These are phyloP conservation scores for Elachura formosa DNA, from an alignment of 2,113 vertebrate genomes.

Conservation along the genomic window DNA sequence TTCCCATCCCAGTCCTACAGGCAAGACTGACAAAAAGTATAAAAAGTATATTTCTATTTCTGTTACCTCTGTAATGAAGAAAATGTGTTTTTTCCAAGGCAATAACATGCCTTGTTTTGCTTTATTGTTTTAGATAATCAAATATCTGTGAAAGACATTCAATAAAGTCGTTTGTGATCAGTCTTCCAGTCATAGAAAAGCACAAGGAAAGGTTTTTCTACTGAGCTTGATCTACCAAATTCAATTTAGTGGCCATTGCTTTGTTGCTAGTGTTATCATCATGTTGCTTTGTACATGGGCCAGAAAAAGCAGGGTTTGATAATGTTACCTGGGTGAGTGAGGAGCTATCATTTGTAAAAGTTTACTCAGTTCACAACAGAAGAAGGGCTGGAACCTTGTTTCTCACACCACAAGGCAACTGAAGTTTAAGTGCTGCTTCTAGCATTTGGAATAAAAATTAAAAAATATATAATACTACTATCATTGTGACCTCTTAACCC, in stretches of 20 bases:
- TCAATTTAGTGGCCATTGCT: not conserved
- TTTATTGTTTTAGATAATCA: slow-evolving; percentile 40
- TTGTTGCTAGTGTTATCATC: not conserved
- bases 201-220: not conserved
- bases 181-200: slow-evolving; percentile 19
- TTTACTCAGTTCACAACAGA: not conserved
- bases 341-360: not conserved
- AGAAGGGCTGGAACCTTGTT: not conserved
- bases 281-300: not conserved
- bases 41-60: not conserved
- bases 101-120: not conserved
- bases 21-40: not conserved
- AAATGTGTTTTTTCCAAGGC: not conserved
- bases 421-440: not conserved
- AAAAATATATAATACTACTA: not conserved
- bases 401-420: not conserved
- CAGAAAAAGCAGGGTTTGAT: not conserved
- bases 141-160: slow-evolving; percentile 39
- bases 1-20: not conserved
- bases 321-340: slow-evolving; percentile 3
- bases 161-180: slow-evolving; percentile 29
- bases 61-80: not conserved
- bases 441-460: not conserved
- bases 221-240: slow-evolving; percentile 2
- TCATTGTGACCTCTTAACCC: not conserved